Percentiles rank a stretch among this genome's conserved stretches.
Evolutionary conservation across 2,888 invertebrate genomes (phyloP).

Genomic region (Perithous albicinctus): DNA sequence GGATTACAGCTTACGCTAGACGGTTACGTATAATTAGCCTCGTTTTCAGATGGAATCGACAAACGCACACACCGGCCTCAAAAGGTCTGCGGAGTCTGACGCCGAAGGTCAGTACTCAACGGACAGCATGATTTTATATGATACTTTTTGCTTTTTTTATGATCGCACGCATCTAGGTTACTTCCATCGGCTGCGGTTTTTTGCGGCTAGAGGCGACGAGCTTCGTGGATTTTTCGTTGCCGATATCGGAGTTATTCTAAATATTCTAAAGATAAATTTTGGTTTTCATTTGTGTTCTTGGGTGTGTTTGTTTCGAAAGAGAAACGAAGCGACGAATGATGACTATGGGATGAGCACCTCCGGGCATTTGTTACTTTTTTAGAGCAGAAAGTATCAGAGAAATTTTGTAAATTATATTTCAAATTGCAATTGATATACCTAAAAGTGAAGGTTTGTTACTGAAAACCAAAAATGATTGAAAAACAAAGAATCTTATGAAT

Average conservation of each 20-base stretch:
- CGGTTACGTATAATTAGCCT: conserved; percentile 10
- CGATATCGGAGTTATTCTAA: not conserved
- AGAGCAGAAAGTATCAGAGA: not conserved
- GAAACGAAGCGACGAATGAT: not conserved
- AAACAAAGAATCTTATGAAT: no score
- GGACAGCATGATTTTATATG: not conserved
- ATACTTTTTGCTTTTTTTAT: not conserved
- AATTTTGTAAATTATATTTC: not conserved
- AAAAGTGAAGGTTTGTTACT: no score
- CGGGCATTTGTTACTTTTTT: not conserved
- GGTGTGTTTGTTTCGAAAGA: no score
- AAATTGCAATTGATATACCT: not conserved
- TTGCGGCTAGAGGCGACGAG: not conserved
- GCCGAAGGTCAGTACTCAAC: conserved; percentile 81
- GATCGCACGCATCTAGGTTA: conserved; percentile 18
- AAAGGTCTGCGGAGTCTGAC: conserved; percentile 78
- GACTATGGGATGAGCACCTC: not conserved
- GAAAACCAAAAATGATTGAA: no score
- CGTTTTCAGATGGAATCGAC: conserved; percentile 76
- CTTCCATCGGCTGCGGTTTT: conserved; percentile 2
- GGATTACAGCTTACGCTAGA: not conserved
- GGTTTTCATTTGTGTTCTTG: no score
- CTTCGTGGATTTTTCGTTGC: conserved; percentile 14
- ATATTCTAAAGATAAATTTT: no score
- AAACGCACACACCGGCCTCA: conserved; percentile 71